These are phyloP conservation scores for Carollia perspicillata DNA, from an alignment of 2,113 vertebrate genomes.

Conservation along the genomic window DNA sequence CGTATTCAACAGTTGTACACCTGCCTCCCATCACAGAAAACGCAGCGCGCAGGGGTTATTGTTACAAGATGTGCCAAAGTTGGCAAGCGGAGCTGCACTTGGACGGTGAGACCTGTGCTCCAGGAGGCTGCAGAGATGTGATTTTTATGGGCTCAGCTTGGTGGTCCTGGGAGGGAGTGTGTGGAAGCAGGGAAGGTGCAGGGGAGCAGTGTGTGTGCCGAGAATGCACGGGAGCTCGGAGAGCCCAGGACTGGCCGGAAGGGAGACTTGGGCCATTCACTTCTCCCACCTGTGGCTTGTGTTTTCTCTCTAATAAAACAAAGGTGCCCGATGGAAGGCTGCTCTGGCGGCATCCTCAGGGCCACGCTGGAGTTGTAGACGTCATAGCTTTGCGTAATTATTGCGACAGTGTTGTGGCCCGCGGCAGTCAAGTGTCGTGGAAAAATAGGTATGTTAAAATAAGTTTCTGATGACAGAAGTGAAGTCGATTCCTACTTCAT, in stretches of 20 bases:
- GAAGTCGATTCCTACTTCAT: background rate
- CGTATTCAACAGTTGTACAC: conserved; percentile 57
- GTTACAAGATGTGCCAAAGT: conserved; percentile 51
- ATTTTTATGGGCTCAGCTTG: conserved; percentile 38
- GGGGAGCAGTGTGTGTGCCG: background rate
- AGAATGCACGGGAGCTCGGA: background rate
- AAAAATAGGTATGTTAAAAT: background rate
- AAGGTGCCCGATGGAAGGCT: background rate
- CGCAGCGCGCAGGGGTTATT: conserved; percentile 67
- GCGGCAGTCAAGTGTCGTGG: background rate
- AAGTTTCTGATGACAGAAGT: background rate
- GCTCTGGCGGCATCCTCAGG: fast-evolving
- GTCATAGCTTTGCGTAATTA: background rate
- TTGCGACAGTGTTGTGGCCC: background rate
- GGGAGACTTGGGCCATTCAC: background rate
- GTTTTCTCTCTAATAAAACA: background rate
- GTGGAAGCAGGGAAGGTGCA: background rate
- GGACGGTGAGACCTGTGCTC: conserved; percentile 4
- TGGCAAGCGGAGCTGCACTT: conserved; percentile 29
- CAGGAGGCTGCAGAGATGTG: conserved; percentile 48
- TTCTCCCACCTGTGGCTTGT: background rate
- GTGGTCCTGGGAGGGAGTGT: conserved; percentile 22
- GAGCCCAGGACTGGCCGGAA: fast-evolving
- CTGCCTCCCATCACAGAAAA: conserved; percentile 72
- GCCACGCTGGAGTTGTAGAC: fast-evolving